These are phyloP conservation scores for Baronia brevicornis DNA, from an alignment of 2,888 invertebrate genomes.

Conservation along the genomic window DNA sequence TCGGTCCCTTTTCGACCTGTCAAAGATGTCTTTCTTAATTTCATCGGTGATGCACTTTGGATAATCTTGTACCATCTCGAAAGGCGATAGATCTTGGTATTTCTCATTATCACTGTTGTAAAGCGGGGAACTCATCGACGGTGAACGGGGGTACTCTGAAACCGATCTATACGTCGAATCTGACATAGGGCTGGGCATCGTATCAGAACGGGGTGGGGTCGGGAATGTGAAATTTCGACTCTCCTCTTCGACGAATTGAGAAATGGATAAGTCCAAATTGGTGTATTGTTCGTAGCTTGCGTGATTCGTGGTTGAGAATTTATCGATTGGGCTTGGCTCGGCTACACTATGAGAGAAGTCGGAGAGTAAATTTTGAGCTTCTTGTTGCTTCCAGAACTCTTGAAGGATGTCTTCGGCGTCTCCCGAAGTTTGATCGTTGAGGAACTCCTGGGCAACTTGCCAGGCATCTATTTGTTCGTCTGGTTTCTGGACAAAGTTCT, in stretches of 20 bases:
- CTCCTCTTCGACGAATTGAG: conserved; percentile 19
- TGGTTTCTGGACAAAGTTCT: conserved; percentile 31
- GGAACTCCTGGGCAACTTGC: conserved; percentile 37
- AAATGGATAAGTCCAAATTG: conserved; percentile 18
- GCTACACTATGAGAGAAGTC: conserved; percentile 8
- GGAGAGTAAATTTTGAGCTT: conserved; percentile 13
- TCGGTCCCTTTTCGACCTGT: conserved; percentile 8
- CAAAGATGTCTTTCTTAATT: conserved; percentile 17
- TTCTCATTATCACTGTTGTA: conserved; percentile 46
- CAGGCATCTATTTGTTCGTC: conserved; percentile 32
- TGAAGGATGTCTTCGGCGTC: conserved; percentile 20
- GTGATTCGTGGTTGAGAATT: conserved; percentile 24
- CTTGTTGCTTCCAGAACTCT: conserved; percentile 23
- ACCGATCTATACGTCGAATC: conserved; percentile 38
- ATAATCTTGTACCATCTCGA: conserved; percentile 25
- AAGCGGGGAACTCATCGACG: conserved; percentile 40
- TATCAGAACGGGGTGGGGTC: conserved; percentile 52
- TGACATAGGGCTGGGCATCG: conserved; percentile 44
- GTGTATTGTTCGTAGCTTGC: conserved; percentile 25
- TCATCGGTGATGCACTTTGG: conserved; percentile 19
- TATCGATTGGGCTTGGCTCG: conserved; percentile 27
- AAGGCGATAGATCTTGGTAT: conserved; percentile 42
- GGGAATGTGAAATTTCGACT: conserved; percentile 28
- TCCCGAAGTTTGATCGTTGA: conserved; percentile 31
- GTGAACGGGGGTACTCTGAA: conserved; percentile 42